Base-by-base conservation (phyloP, 2,888 invertebrate genomes). In the Cerceris ruficornis region DNA sequence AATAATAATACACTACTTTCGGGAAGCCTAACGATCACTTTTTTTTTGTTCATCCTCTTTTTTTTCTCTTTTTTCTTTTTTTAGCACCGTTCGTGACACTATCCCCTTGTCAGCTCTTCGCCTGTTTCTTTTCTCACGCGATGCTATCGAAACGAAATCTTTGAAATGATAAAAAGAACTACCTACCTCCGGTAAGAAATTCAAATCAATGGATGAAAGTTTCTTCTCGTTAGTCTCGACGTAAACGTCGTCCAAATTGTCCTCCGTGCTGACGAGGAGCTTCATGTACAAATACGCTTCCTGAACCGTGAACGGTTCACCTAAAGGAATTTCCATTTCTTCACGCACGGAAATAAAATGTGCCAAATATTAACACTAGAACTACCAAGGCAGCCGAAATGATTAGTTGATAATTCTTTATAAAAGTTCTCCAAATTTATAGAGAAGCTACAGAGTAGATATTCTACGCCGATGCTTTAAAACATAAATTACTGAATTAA, bases 1-100 rank as follows among this genome's bases (percentile, higher is more conserved):
- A 85, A 85, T 81, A 84, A 88, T 87, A 89, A 89, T 89, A 89
- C 86, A 89, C 88, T 90, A 88, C 84, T 88, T 87, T 87, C 77
- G 71, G 72, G 77, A 81, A 82, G 77, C 75, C 68, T 77, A 81
- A 76, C n/a, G 39, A 70, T 60, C 54, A 61, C 13, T 59, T 67
- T 82, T 68, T 64, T 73, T 61, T 43, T 77, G 39, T 28, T 41
- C 17, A 39, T 15, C 11, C 52, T 52, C 15, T 39, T 39, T 42
- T 52, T 39, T 8, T 15, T 50, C 17, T 13, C 17, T 0, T 59
- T 64, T 49, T 43, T 14, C 61, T 28, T 54, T 14, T 50, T 50
- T 59, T 15, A 46, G 41, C 46, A 50, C 42, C 14, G 7, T 28
- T 1, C 11, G 11, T 52, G 52, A 2, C 7, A 52, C n/a, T n/a